These are phyloP conservation scores for Hyposoter dolosus DNA, from an alignment of 2,888 invertebrate species.

Conservation along the genomic window DNA sequence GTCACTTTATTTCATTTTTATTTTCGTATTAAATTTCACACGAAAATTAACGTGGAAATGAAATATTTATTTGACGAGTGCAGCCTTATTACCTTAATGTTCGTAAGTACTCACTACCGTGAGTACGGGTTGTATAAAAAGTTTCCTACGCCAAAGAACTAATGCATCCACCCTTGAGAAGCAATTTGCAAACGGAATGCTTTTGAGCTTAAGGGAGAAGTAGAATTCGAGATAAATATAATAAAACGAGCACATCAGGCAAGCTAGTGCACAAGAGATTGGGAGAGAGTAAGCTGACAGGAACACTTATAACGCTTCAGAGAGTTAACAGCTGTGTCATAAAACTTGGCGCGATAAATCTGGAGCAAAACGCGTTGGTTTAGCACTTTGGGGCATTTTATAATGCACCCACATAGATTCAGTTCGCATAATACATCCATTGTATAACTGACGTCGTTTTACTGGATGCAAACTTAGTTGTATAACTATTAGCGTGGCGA, in stretches of 20 bases:
- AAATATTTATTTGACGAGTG: background rate
- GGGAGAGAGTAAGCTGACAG: conserved; percentile 31
- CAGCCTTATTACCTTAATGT: background rate
- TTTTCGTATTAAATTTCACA: background rate
- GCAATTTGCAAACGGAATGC: conserved; percentile 41
- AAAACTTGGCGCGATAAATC: conserved; percentile 63
- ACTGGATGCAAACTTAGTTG: conserved; percentile 39
- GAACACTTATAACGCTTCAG: conserved; percentile 52
- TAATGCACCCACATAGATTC: conserved; percentile 48
- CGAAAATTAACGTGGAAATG: too few species aligned
- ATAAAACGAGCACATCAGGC: conserved; percentile 47
- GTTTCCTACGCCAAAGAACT: conserved; percentile 9
- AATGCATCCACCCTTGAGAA: conserved; percentile 14
- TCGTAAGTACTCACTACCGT: background rate
- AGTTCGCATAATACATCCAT: conserved; percentile 33
- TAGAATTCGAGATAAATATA: conserved; percentile 43
- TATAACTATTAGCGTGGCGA: conserved; percentile 19
- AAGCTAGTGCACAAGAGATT: background rate
- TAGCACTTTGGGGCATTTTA: conserved; percentile 56
- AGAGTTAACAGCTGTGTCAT: conserved; percentile 61
- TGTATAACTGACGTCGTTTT: conserved; percentile 37
- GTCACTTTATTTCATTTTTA: background rate
- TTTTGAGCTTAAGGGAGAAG: conserved; percentile 27
- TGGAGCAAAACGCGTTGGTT: conserved; percentile 37
- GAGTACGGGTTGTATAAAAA: background rate